Evolutionary conservation across 2,113 vertebrate genomes (phyloP).

Genomic region (Podarcis cretensis): DNA sequence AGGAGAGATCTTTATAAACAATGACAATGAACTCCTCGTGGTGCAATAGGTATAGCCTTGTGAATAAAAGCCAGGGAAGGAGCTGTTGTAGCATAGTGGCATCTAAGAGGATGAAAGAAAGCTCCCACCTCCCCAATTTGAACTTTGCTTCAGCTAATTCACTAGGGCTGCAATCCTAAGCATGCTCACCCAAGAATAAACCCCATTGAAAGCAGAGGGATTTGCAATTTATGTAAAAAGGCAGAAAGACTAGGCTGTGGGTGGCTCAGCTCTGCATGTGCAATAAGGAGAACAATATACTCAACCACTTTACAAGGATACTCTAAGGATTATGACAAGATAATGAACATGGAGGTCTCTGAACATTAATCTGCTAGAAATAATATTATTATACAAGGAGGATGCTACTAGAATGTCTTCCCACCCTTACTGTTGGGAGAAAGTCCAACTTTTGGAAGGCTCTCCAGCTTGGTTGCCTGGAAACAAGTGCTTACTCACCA

Average conservation of each 20-base stretch:
- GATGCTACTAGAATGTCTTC: not conserved
- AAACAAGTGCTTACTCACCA: not conserved
- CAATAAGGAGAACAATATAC: not conserved
- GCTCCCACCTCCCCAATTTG: not conserved
- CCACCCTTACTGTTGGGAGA: not conserved
- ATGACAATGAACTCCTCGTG: not conserved
- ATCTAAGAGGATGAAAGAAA: too few relatives aligned
- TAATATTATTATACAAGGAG: not conserved
- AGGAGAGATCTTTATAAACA: not conserved
- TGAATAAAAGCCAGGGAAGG: not conserved
- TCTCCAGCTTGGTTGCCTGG: too few relatives aligned
- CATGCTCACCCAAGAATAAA: not conserved
- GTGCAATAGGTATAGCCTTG: not conserved
- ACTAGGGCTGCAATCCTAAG: not conserved
- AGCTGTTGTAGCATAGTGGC: not conserved
- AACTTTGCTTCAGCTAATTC: not conserved
- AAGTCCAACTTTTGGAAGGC: not conserved
- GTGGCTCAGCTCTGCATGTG: not conserved
- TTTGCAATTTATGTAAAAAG: not conserved
- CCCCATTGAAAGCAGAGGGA: not conserved
- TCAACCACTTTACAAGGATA: not conserved
- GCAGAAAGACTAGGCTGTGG: not conserved
- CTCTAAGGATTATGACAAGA: not conserved
- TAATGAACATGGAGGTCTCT: not conserved
- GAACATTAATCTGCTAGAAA: not conserved